These are phyloP conservation scores for Pelmatolapia mariae DNA, from an alignment of 2,113 vertebrate species.

Conservation along the genomic window DNA sequence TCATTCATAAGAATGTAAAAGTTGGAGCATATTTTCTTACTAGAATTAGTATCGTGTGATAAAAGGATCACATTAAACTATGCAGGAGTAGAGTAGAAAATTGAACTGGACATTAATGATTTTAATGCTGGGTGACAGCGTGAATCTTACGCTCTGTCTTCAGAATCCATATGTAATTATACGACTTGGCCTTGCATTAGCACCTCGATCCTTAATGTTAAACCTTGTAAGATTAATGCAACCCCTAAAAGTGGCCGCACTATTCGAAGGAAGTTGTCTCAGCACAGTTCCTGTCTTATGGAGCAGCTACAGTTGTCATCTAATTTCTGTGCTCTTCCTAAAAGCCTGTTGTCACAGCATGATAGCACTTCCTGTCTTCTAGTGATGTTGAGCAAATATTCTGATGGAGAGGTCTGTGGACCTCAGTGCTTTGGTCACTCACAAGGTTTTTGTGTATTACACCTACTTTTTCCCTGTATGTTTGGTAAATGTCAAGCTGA, in stretches of 20 bases:
- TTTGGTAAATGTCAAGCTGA: conserved; percentile 44
- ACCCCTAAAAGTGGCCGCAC: neutral
- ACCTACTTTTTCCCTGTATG: conserved; percentile 8
- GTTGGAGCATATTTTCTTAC: neutral
- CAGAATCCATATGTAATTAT: neutral
- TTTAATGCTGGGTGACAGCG: neutral
- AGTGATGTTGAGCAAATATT: neutral
- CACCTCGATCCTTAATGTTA: neutral
- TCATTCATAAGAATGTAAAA: neutral
- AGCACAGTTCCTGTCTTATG: conserved; percentile 43
- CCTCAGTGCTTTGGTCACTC: neutral
- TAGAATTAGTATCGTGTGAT: neutral
- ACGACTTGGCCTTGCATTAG: neutral
- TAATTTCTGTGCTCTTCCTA: neutral
- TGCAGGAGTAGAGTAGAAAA: neutral
- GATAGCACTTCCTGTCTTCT: conserved; percentile 32
- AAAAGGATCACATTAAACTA: neutral
- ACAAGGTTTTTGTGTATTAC: neutral
- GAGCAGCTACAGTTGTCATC: conserved; percentile 40
- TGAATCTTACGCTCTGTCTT: conserved; percentile 25
- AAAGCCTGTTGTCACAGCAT: conserved; percentile 37
- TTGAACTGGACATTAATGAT: neutral
- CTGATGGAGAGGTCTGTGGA: neutral
- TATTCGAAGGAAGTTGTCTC: neutral
- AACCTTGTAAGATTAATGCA: neutral